These are phyloP conservation scores for Trachelus iudaicus DNA, from an alignment of 2,888 invertebrate species.

Conservation along the genomic window DNA sequence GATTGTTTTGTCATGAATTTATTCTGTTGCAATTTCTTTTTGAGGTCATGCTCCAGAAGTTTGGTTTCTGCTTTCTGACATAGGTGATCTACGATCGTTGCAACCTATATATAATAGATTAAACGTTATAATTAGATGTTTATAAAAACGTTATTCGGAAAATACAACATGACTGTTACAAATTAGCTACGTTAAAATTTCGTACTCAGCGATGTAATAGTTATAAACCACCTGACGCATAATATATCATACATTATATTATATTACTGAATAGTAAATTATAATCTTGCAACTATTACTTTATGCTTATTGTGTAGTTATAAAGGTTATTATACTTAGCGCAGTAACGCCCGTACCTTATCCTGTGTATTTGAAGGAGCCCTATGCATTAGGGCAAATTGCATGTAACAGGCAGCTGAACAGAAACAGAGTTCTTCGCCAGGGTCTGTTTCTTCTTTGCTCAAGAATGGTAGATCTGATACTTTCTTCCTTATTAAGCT, in stretches of 20 bases:
- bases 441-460: slow-evolving; percentile 76
- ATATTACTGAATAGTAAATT: neutral
- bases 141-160: neutral
- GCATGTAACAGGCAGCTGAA: slow-evolving; percentile 88
- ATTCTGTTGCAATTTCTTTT: slow-evolving; percentile 47
- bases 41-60: slow-evolving; percentile 52
- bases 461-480: slow-evolving; percentile 79
- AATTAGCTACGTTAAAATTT: neutral
- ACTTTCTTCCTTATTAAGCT: slow-evolving; percentile 84
- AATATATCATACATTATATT: neutral
- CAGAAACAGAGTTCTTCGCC: slow-evolving; percentile 86
- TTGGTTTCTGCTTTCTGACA: slow-evolving; percentile 67
- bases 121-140: slow-evolving; percentile 12
- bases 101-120: slow-evolving; percentile 62
- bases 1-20: slow-evolving; percentile 48
- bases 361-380: slow-evolving; percentile 70
- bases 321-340: neutral
- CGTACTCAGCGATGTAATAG: neutral
- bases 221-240: neutral
- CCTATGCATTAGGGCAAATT: slow-evolving; percentile 78
- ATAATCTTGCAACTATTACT: neutral
- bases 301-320: slow-evolving; percentile 3
- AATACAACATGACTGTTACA: neutral
- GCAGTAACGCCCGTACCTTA: slow-evolving; percentile 63
- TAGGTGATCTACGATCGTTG: slow-evolving; percentile 70